Percentiles rank a stretch among this genome's conserved stretches.
phyloP scores from a whole-genome alignment of 2,113 vertebrate species.

The Lepus timidus region DNA sequence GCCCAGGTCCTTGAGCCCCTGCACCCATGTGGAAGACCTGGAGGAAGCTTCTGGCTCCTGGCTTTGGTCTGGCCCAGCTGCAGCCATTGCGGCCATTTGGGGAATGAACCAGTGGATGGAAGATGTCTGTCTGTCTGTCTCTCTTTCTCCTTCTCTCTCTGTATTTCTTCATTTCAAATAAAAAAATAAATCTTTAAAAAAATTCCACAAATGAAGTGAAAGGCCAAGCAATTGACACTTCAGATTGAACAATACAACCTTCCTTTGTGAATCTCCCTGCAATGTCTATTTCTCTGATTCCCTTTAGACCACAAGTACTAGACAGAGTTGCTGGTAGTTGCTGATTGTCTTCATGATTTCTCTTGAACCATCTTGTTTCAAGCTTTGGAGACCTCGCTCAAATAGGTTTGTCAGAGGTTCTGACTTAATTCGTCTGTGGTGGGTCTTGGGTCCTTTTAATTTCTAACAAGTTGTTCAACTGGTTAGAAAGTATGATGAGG shows the following conservation, averaged over 20 bases:
- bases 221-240: neutral
- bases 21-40: too few relatives aligned
- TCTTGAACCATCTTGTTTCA: neutral
- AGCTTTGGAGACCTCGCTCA: neutral
- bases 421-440: slow-evolving; percentile 1
- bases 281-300: neutral
- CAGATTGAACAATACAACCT: neutral
- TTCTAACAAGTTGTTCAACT: slow-evolving; percentile 18
- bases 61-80: too few relatives aligned
- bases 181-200: too few relatives aligned
- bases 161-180: too few relatives aligned
- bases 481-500: neutral
- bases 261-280: neutral
- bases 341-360: neutral
- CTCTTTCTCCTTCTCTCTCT: too few relatives aligned
- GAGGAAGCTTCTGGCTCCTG: too few relatives aligned
- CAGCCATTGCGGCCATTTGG: too few relatives aligned
- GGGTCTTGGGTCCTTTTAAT: neutral
- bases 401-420: neutral
- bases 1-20: too few relatives aligned
- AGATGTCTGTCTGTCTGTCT: too few relatives aligned
- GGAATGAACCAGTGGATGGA: too few relatives aligned
- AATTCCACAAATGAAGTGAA: neutral
- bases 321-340: neutral
- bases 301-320: neutral